Evolutionary conservation across 2,797 vertebrate genomes (phyloP), one percentile per base, ranked within the genome.

Genomic region (Tragelaphus eurycerus): DNA sequence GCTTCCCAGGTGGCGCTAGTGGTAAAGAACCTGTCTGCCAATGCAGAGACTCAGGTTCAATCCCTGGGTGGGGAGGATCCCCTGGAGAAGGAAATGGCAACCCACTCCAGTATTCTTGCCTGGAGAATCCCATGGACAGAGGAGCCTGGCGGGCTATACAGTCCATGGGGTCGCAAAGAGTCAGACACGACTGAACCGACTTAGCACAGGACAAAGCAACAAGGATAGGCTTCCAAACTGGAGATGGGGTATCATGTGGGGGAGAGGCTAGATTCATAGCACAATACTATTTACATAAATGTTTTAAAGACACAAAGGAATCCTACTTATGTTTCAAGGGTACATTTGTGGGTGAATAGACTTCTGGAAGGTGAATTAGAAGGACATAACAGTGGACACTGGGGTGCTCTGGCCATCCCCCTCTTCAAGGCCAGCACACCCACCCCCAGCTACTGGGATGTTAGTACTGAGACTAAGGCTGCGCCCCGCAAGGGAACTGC

Each of bases 301-400:
- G n/a, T 94, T 60, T 29, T 1, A 83, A 96, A 92, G 48, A 55
- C 8, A 86, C 48, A 64, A 52, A 90, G 62, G 38, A 94, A 82
- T 5, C 43, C 12, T 29, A 59, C 25, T 15, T 19, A 43, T 43
- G 7, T 89, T 89, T 78, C 31, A 54, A 78, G 55, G 21, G n/a
- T n/a, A 50, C 9, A 31, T 23, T 34, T 76, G 15, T 27, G 21
- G n/a, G 55, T 48, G 25, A 62, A 38, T 92, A 78, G 71, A 48
- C 29, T 52, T 60, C 9, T 4, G 21, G 64, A 59, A 86, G 9
- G 27, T 31, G 38, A 29, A 43, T 55, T 67, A 31, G 55, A 52
- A 78, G 59, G 16, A 34, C 27, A 16, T 43, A 25, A 43, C 12
- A 48, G 67, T 52, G 46, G n/a, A 54, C 7, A 38, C 2, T 9